Evolutionary conservation across 2,113 vertebrate species (phyloP).

Genomic region (Bujurquina vittata): DNA sequence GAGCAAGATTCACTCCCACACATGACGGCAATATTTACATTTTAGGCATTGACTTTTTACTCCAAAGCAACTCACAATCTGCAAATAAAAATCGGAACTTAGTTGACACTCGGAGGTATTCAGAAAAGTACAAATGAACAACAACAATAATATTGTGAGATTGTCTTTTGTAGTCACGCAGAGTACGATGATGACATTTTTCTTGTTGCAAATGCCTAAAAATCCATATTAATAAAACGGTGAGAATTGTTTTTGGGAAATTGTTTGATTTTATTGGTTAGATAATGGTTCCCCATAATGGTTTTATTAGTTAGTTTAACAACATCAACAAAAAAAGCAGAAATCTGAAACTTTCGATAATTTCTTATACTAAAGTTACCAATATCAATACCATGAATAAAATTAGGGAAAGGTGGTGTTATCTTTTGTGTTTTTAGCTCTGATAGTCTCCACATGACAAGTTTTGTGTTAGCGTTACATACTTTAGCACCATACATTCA

Average conservation of each 20-base stretch:
- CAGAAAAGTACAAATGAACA: neutral
- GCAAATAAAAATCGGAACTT: neutral
- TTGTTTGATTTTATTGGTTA: neutral
- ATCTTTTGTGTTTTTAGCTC: neutral
- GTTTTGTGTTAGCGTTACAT: neutral
- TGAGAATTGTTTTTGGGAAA: neutral
- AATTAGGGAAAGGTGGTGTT: neutral
- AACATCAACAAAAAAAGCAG: too few relatives aligned
- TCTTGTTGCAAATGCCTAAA: neutral
- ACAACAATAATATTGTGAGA: neutral
- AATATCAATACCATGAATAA: neutral
- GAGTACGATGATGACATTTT: neutral
- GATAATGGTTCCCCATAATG: too few relatives aligned
- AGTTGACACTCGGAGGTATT: neutral
- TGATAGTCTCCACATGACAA: neutral
- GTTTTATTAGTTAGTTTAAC: too few relatives aligned
- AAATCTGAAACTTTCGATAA: accelerated
- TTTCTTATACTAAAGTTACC: neutral
- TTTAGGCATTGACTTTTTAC: slow-evolving; percentile 15
- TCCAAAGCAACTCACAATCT: neutral
- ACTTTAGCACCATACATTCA: neutral
- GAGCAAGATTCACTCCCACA: slow-evolving; percentile 64
- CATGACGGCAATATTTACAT: slow-evolving; percentile 58
- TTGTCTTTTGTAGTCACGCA: neutral
- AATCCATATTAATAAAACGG: neutral